Base-by-base conservation (phyloP, 2,888 invertebrate genomes). In the Agrochola circellaris region DNA sequence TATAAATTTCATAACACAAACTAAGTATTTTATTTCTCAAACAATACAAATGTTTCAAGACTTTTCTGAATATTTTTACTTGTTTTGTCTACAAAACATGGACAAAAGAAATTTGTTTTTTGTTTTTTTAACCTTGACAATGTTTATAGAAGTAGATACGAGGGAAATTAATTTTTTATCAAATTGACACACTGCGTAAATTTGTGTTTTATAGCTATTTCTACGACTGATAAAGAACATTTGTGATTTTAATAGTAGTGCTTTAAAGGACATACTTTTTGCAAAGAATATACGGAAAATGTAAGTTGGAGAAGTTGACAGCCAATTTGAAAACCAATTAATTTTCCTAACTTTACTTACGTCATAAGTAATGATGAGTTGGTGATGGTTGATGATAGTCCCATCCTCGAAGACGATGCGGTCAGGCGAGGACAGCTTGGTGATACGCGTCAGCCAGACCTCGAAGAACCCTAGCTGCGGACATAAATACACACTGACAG, bases 391-490 rank as follows among this genome's bases (percentile, higher is more conserved):
- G 90, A 99, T 97, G 88, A 98, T 98, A 68, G 98, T 98, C 61
- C 99, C 99, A 93, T 99, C 99, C 87, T 98, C 98, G 93, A 99
- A 99, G 80, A 99, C 98, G 93, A 99, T 97, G 87, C 98, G 97
- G 71, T 98, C 97, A 79, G 98, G 97, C 60, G 98, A 98, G 62
- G 98, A 98, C 95, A 99, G 97, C 85, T 98, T 97, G 17, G 99
- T 97, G 84, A 98, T 98, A 91, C 99, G 98, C 68, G 98, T 98
- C 86, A 99, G 97, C 99, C 99, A 99, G 83, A 99, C 98, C 96
- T 99, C 99, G 94, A 99, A 99, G 97, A 99, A 99, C 82, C 99
- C 99, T 92, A 94, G 91, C 97, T 97, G 95, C 56, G 89, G 89
- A 93, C 85, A 91, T 62, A 77, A 79, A 90, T 72, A 48, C 67